Conservation (phyloP, 1,140 invertebrate species). For the Kradibia gibbosae region DNA sequence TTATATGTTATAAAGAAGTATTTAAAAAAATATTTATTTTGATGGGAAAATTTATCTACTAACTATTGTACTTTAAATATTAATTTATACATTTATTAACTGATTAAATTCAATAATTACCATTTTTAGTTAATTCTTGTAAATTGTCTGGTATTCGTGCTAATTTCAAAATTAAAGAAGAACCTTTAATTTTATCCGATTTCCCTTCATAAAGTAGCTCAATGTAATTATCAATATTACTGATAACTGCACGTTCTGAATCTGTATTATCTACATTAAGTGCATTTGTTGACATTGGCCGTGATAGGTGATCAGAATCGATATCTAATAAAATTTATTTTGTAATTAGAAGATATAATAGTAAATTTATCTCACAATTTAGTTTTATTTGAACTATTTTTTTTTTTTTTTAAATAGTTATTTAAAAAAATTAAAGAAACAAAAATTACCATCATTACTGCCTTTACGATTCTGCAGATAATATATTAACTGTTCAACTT, state of each 20-base stretch:
- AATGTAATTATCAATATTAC: constrained; percentile 93
- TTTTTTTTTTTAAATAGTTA: neutral
- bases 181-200: constrained; percentile 92
- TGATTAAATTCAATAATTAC: constrained; percentile 72
- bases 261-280: constrained; percentile 61
- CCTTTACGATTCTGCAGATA: constrained; percentile 90
- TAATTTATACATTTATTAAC: constrained; percentile 21
- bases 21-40: no score
- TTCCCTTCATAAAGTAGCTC: constrained; percentile 98
- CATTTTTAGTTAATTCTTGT: constrained; percentile 92
- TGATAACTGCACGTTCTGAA: constrained; percentile 78
- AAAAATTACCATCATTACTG: constrained; percentile 63
- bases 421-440: no score
- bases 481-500: constrained; percentile 93
- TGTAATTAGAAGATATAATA: no score
- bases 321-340: no score
- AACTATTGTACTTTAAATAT: no score
- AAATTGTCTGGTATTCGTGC: constrained; percentile 95
- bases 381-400: neutral
- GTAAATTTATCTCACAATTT: neutral
- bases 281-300: constrained; percentile 67
- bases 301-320: constrained; percentile 58
- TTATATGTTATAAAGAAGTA: no score
- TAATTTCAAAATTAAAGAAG: constrained; percentile 91
- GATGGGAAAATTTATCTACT: no score